Evolutionary conservation across 1,140 invertebrate genomes (phyloP).

Genomic region (Cydia strobilella): DNA sequence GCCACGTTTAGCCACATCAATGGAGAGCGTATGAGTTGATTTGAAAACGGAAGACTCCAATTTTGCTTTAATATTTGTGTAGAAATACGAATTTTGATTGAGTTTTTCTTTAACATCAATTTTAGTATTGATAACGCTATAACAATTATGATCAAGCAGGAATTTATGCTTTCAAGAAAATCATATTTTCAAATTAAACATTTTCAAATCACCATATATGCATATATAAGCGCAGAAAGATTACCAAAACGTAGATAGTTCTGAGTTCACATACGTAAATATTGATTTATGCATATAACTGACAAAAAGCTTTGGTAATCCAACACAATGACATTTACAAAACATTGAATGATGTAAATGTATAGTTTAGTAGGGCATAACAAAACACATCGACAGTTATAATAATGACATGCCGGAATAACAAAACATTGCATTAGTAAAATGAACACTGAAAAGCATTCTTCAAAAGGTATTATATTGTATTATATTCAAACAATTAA

Average conservation of each 20-base stretch:
- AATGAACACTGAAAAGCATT: slow-evolving; percentile 34
- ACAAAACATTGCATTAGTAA: slow-evolving; percentile 44
- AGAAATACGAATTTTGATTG: too few species aligned
- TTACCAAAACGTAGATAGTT: neutral
- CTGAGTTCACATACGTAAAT: neutral
- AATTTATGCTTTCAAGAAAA: neutral
- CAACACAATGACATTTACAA: slow-evolving; percentile 33
- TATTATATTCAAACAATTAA: slow-evolving; percentile 9
- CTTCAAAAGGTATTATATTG: neutral
- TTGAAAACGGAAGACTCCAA: neutral
- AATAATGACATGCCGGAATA: slow-evolving; percentile 43
- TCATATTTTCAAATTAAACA: neutral
- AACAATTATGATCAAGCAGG: too few species aligned
- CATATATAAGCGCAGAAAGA: neutral
- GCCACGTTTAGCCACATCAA: slow-evolving; percentile 43
- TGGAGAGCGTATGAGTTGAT: slow-evolving; percentile 24
- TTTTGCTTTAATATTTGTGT: neutral
- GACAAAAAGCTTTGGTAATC: slow-evolving; percentile 38
- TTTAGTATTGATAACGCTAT: too few species aligned
- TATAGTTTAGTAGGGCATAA: slow-evolving; percentile 38
- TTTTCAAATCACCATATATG: slow-evolving; percentile 14
- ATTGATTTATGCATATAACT: slow-evolving; percentile 5
- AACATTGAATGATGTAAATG: slow-evolving; percentile 42
- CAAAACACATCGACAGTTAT: slow-evolving; percentile 41
- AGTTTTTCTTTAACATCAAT: too few species aligned